Percentiles rank a stretch among this genome's conserved stretches.
phyloP scores from a whole-genome alignment of 1,140 invertebrate species.

The Drosophila asahinai region DNA sequence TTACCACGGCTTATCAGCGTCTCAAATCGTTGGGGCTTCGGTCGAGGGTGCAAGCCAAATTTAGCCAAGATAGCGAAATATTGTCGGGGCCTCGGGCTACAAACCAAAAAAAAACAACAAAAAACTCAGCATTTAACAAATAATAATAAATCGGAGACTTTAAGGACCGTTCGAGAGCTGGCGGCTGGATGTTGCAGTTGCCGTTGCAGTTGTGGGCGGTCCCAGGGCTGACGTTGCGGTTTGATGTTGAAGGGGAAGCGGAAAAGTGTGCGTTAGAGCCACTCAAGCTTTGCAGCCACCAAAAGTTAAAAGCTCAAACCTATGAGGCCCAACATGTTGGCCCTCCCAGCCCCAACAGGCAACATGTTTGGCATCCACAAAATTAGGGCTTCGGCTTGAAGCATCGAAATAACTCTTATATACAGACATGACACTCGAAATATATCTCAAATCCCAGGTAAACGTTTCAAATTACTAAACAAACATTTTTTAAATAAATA shows the following conservation, averaged over 20 bases:
- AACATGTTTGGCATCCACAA: slow-evolving; percentile 37
- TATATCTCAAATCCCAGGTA: neutral
- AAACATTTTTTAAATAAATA: neutral
- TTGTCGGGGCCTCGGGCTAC: slow-evolving; percentile 23
- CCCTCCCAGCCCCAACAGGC: neutral
- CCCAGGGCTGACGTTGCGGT: slow-evolving; percentile 16
- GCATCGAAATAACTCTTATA: slow-evolving; percentile 24
- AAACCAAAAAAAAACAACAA: neutral
- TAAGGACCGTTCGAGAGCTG: slow-evolving; percentile 1
- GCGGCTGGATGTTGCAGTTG: slow-evolving; percentile 2
- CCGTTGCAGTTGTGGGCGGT: slow-evolving; percentile 58
- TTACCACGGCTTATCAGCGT: slow-evolving; percentile 59
- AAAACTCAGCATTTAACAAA: neutral
- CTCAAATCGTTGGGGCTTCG: slow-evolving; percentile 47
- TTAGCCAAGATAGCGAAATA: slow-evolving; percentile 66
- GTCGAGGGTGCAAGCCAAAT: slow-evolving; percentile 37
- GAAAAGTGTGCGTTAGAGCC: neutral
- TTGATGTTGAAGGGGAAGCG: slow-evolving; percentile 25
- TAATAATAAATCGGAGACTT: slow-evolving; percentile 18
- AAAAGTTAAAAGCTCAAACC: slow-evolving; percentile 23
- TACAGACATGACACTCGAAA: neutral
- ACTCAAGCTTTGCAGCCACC: slow-evolving; percentile 5
- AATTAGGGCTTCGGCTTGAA: neutral
- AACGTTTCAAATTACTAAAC: neutral
- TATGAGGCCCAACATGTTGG: neutral